Base-by-base conservation (phyloP, 1,140 invertebrate genomes). In the Drosophila lacteicornis region DNA sequence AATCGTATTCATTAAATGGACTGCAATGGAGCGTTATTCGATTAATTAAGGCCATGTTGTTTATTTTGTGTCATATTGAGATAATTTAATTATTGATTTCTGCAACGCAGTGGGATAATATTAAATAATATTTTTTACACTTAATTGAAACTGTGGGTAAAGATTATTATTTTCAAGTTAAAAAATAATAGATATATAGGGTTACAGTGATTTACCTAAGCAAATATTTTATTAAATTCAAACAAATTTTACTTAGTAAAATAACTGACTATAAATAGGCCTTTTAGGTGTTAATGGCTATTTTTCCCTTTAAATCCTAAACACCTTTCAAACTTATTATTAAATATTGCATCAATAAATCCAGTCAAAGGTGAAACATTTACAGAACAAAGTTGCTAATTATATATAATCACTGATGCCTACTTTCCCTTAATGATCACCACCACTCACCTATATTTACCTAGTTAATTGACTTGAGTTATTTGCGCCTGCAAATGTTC, bases 381-480 rank as follows among this genome's bases (percentile, higher is more conserved):
- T 12, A 30, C 30, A 2, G 5, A 38, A 33, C 22, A 9, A 69
- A 38, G 27, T 30, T 66, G 2, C 57, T 36, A 46, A 55, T 68
- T 56, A 47, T 55, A 40, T 33, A 30, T 25, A 56, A 68, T 40
- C 27, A 46, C 40, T 12, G 30, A 17, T 36, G 46, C n/a, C 9
- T 17, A 46, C 22, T 38, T 69, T 19, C 12, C 8, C 53, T 45
- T 53, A 68, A 67, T 67, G 38, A 53, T 30, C n/a, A 7, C n/a
- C 42, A 4, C 12, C 15, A 25, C 62, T 53, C n/a, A 9, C 13
- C 40, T 36, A 12, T 50, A 38, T 53, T 67, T 38, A 53, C 22
- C 46, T 45, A n/a, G 12, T 42, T 43, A 55, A 67, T 55, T 55
- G 43, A 17, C 58, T 68, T n/a, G 4, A 27, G 9, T 50, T 30